A percentile compares a stretch with the other conserved stretches of the same genome.
Evolutionary conservation across 2,797 vertebrate genomes (phyloP).

Genomic region (Rhincodon typus): DNA sequence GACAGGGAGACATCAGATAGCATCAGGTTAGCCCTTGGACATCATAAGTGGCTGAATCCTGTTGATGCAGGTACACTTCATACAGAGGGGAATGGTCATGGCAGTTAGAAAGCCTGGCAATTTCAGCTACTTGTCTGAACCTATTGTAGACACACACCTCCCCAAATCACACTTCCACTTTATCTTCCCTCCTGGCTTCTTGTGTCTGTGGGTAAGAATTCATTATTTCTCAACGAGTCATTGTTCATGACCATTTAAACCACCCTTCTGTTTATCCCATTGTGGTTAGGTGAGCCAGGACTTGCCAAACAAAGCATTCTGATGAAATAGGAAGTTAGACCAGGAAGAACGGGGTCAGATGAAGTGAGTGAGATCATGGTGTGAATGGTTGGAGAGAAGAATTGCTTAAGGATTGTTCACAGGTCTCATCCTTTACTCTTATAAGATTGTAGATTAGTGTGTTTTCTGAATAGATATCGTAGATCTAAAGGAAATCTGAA

Average conservation of each 20-base stretch:
- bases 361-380: neutral
- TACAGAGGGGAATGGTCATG: too few relatives aligned
- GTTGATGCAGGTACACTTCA: too few relatives aligned
- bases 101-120: too few relatives aligned
- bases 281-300: neutral
- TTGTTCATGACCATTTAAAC: neutral
- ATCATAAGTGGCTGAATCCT: too few relatives aligned
- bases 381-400: neutral
- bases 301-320: neutral
- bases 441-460: neutral
- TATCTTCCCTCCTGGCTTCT: too few relatives aligned
- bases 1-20: too few relatives aligned
- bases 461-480: neutral
- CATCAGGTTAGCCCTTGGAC: too few relatives aligned
- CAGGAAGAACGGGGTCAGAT: neutral
- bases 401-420: neutral
- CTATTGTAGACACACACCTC: too few relatives aligned
- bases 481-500: neutral
- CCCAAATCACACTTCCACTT: too few relatives aligned
- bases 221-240: neutral
- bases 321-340: neutral
- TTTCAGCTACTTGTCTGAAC: too few relatives aligned
- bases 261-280: neutral
- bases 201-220: neutral
- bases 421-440: slow-evolving; percentile 3